A percentile compares a stretch with the other conserved stretches of the same genome.
phyloP scores from a whole-genome alignment of 2,113 vertebrate species.

The Phrynosoma platyrhinos region DNA sequence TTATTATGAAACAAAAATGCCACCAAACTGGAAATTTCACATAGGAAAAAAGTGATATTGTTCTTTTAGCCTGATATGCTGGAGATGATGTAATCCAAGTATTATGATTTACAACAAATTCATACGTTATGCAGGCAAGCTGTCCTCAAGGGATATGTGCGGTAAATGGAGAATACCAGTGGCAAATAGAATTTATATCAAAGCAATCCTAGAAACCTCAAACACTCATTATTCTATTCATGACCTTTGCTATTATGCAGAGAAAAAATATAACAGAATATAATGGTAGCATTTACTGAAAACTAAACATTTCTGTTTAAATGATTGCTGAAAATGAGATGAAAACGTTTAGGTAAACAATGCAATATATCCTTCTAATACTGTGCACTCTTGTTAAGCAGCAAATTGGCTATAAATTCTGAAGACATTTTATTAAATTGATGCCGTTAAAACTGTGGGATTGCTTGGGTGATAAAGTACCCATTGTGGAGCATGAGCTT shows the following conservation, averaged over 20 bases:
- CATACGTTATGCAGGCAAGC: constrained; percentile 68
- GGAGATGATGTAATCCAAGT: constrained; percentile 75
- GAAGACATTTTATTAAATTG: constrained; percentile 51
- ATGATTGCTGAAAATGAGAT: constrained; percentile 60
- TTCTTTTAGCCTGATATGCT: constrained; percentile 72
- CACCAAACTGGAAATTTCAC: constrained; percentile 79
- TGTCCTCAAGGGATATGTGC: constrained; percentile 62
- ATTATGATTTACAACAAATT: constrained; percentile 76
- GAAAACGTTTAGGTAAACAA: constrained; percentile 57
- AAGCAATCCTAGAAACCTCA: constrained; percentile 73
- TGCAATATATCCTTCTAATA: constrained; percentile 48
- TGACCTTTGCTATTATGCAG: constrained; percentile 73
- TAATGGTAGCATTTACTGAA: constrained; percentile 59
- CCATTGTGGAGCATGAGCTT: constrained; percentile 8
- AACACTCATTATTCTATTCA: constrained; percentile 63
- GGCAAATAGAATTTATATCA: constrained; percentile 71
- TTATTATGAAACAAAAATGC: constrained; percentile 78
- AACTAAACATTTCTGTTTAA: constrained; percentile 64
- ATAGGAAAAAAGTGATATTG: constrained; percentile 51
- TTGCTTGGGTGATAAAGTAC: constrained; percentile 56
- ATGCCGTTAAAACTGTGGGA: constrained; percentile 44
- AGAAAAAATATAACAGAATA: constrained; percentile 59
- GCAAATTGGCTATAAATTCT: constrained; percentile 47
- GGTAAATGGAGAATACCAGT: constrained; percentile 72
- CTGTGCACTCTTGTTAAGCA: constrained; percentile 47